Evolutionary conservation across 2,113 vertebrate species (phyloP), one percentile per base, ranked within the genome.

Genomic region (Lophius piscatorius): DNA sequence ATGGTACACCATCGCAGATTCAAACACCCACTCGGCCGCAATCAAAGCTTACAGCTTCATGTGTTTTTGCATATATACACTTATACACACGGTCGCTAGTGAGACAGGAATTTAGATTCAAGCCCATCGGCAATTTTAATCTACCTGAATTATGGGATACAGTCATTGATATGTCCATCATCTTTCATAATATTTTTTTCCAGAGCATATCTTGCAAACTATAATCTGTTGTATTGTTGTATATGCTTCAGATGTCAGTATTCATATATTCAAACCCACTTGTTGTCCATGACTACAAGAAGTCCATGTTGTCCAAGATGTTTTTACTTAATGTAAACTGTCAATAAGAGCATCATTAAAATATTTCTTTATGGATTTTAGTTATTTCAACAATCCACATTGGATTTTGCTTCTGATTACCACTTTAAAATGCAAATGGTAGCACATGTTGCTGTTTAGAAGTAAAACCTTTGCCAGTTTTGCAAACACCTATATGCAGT

Each of bases 1-100:
- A 77, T 59, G 61, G 49, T 75, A 57, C 50, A 23, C 77, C 73
- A 77, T 67, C 74, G 57, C 72, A 64, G 60, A 80, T 62, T 82
- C 59, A 80, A 62, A 74, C 80, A 58, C 34, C 58, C 65, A 71
- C 48, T 67, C 51, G 13, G 55, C 55, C 64, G 61, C 60, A 33
- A 42, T 81, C 76, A 64, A 65, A 66, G 63, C 80, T 70, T 46
- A 11, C 44, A 20, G 12, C 47, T 70, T 26, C 35, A 55, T 65
- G 45, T 73, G 57, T 38, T 28, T 76, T 58, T 31, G 74, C 28
- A 23, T 26, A 16, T 26, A 11, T 16, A n/a, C 66, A 23, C 21
- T 23, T 42, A 26, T 54, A 18, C 18, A 42, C 49, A 54, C 24
- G 8, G 26, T 28, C 4, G 26, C 46, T 22, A 4, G 31, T 49